phyloP scores from a whole-genome alignment of 2,797 vertebrate species.

The Halcyon chelicuti region DNA sequence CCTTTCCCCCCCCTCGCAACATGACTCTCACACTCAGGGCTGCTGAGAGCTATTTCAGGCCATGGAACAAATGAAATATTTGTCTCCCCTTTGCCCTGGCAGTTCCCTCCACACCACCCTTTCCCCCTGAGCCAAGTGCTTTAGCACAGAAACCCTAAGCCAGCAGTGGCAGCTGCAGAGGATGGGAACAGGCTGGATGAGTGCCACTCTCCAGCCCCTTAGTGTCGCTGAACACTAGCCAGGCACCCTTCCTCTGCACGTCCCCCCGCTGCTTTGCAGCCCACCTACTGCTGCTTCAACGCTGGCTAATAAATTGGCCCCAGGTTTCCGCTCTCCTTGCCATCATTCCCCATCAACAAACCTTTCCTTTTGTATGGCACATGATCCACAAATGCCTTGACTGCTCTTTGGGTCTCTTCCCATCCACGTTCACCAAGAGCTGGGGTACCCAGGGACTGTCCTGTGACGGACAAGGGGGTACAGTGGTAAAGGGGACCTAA shows the following conservation, averaged over 20 bases:
- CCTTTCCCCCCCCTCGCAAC: neutral
- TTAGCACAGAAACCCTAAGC: neutral
- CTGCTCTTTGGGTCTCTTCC: neutral
- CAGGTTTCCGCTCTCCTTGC: neutral
- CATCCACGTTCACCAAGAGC: neutral
- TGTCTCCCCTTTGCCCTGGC: slow-evolving; percentile 34
- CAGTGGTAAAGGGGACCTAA: neutral
- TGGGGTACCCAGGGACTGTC: neutral
- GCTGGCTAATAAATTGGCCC: neutral
- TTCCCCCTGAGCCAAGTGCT: neutral
- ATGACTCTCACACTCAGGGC: neutral
- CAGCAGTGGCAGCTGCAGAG: neutral
- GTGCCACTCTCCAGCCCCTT: neutral
- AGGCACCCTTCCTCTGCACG: neutral
- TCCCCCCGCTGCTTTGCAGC: neutral
- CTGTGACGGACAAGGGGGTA: neutral
- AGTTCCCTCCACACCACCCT: neutral
- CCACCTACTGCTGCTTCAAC: neutral
- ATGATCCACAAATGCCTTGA: neutral
- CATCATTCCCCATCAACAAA: neutral
- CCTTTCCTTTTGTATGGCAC: neutral
- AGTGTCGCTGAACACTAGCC: neutral
- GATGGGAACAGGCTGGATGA: neutral
- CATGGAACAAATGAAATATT: slow-evolving; percentile 59
- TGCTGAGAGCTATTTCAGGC: slow-evolving; percentile 57